Evolutionary conservation across 2,797 vertebrate genomes (phyloP), one percentile per base, ranked within the genome.

Genomic region (Sarcophilus harrisii): DNA sequence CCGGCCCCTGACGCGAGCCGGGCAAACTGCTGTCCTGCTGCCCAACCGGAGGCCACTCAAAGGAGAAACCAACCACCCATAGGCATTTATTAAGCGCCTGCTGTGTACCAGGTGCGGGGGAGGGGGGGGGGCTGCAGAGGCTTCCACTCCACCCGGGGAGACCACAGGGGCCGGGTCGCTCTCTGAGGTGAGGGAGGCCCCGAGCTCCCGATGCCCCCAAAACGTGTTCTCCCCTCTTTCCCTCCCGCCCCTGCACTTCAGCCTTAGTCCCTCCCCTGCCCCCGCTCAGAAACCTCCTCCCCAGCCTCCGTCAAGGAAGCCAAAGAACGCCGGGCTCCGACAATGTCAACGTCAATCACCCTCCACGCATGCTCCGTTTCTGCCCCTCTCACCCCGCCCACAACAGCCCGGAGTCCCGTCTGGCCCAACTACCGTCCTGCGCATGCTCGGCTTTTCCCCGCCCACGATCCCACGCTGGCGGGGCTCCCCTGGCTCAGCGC

Each of bases 51-150:
- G 32, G 5, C 38, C 66, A 3, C 66, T 16, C n/a, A 38, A 62
- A 62, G 5, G 4, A 3, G 62, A 66, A n/a, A 60, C 2, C 59
- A 2, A 1, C 1, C 62, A 16, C 5, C 66, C 66, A 21, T n/a
- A 38, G 0, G 18, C 9, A 21, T 0, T 49, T 27, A 45, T 4
- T 10, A 12, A 1, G 73, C 0, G 18, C 73, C 21, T 1, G 24
- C 73, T 24, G 73, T 11, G 16, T 9, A 18, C 66, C 66, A 73
- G n/a, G n/a, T 2, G n/a, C n/a, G 3, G 66, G 21, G 10, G 73
- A 66, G n/a, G n/a, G n/a, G n/a, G n/a, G n/a, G n/a, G n/a, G n/a
- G n/a, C n/a, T n/a, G n/a, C 30, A 0, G 62, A 32, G 30, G 29
- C 29, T 62, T 14, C 11, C 30, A 14, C 14, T 32, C 12, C 13